Evolutionary conservation across 2,797 vertebrate genomes (phyloP), one percentile per base, ranked within the genome.

Genomic region (Helostoma temminkii): DNA sequence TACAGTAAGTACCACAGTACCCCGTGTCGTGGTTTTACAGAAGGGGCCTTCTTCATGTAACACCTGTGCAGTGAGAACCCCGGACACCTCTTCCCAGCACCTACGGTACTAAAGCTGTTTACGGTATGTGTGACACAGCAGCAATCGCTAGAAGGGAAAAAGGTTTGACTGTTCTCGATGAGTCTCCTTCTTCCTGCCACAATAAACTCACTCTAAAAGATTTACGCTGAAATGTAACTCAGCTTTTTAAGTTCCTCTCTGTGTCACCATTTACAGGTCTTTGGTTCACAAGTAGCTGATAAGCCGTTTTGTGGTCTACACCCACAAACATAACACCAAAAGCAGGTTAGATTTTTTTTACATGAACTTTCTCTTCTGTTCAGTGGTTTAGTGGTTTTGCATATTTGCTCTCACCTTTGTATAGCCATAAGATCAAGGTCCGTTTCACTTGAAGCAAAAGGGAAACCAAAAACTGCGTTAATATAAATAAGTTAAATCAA

Each of bases 41-140:
- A 65, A 32, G 81, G 76, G 82, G 71, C 63, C 56, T 76, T 57
- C 72, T 57, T 77, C 19, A 34, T 62, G 50, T 22, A 5, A 69
- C 73, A 87, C 69, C 85, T 84, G 86, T 70, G 48, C 49, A 14
- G 10, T 1, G 46, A 60, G 61, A 71, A 45, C 37, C 66, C 71
- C 18, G 0, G 9, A 3, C 2, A 10, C 4, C 46, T 74, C 42
- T 86, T 87, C 82, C 85, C 83, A 85, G 75, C 84, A 83, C 65
- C 45, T 11, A 30, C 34, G 4, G 34, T 11, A 5, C 69, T 1
- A 43, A 2, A 32, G 3, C 39, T 3, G 32, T 71, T 91, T 89
- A 88, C 89, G 43, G 89, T 86, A 89, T 5, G 58, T 46, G 64
- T 88, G 86, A 88, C 83, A 85, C 68, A 83, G 71, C 81, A 78